These are phyloP conservation scores for Parascotia fuliginaria DNA, from an alignment of 2,888 invertebrate species.

Conservation along the genomic window DNA sequence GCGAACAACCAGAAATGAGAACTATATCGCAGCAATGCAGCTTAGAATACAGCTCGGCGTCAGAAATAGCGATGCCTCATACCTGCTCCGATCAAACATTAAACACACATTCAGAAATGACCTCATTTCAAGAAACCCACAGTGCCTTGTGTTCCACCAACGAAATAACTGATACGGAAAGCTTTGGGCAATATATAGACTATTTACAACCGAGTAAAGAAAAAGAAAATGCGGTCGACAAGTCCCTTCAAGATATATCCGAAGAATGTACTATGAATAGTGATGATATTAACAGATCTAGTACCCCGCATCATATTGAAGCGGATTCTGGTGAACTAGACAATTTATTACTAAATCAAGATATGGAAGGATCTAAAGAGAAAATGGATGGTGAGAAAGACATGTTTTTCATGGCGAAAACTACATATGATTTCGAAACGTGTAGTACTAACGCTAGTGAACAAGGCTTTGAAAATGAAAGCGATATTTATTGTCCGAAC, in stretches of 20 bases:
- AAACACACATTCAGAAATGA: constrained; percentile 80
- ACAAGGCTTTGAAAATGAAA: constrained; percentile 84
- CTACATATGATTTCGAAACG: constrained; percentile 77
- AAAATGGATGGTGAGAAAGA: constrained; percentile 73
- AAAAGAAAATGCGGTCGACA: constrained; percentile 67
- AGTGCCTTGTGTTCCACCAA: constrained; percentile 81
- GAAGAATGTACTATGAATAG: constrained; percentile 81
- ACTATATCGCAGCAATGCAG: constrained; percentile 90
- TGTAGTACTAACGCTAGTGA: constrained; percentile 80
- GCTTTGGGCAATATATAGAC: constrained; percentile 81
- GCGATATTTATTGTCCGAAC: constrained; percentile 86
- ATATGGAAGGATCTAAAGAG: constrained; percentile 62
- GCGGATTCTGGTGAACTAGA: constrained; percentile 61
- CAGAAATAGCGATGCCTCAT: constrained; percentile 82
- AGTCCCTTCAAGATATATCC: constrained; percentile 77
- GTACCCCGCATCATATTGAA: constrained; percentile 64
- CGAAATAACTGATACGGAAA: constrained; percentile 82
- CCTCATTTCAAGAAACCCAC: constrained; percentile 78
- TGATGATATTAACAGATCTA: constrained; percentile 69
- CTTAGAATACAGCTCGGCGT: constrained; percentile 88
- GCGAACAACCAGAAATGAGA: constrained; percentile 82
- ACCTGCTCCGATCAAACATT: constrained; percentile 82
- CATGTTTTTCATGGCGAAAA: constrained; percentile 74
- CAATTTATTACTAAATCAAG: constrained; percentile 63
- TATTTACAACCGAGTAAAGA: constrained; percentile 75